phyloP scores from a whole-genome alignment of 92 coral and sea anemone species.

The Palythoa grandis region DNA sequence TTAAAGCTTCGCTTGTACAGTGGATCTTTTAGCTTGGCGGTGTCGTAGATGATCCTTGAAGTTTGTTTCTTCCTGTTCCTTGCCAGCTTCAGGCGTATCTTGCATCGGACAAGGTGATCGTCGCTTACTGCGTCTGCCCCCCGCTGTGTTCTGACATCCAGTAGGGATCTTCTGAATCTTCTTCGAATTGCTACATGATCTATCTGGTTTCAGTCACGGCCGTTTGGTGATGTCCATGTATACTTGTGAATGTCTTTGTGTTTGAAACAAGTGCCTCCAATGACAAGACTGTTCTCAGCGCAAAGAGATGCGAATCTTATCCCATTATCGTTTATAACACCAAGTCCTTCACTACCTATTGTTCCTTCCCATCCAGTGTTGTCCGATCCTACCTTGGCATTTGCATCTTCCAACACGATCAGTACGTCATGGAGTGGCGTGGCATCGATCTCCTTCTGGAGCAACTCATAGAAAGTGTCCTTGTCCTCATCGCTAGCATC shows the following conservation, averaged over 20 bases:
- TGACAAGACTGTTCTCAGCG: not conserved
- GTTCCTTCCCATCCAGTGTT: not conserved
- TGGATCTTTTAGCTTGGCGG: too few species aligned
- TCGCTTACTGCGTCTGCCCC: too few species aligned
- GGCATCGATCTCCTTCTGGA: not conserved
- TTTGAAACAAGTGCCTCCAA: not conserved
- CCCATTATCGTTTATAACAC: not conserved
- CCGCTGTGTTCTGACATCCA: too few species aligned
- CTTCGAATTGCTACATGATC: too few species aligned
- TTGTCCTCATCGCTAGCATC: not conserved
- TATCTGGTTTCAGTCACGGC: not conserved
- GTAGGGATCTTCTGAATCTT: too few species aligned
- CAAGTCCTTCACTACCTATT: not conserved
- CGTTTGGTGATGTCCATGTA: not conserved
- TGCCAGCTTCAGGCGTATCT: too few species aligned
- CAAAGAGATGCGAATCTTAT: not conserved
- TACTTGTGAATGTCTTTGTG: not conserved
- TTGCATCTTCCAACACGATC: not conserved
- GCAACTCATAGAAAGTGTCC: not conserved
- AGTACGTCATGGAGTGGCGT: not conserved
- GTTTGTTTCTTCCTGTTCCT: too few species aligned
- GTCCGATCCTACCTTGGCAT: not conserved
- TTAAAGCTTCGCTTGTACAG: too few species aligned
- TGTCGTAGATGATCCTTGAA: too few species aligned
- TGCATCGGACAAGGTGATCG: too few species aligned